Evolutionary conservation across 2,797 vertebrate genomes (phyloP), one percentile per base, ranked within the genome.

Genomic region (Leucoraja ocellata): DNA sequence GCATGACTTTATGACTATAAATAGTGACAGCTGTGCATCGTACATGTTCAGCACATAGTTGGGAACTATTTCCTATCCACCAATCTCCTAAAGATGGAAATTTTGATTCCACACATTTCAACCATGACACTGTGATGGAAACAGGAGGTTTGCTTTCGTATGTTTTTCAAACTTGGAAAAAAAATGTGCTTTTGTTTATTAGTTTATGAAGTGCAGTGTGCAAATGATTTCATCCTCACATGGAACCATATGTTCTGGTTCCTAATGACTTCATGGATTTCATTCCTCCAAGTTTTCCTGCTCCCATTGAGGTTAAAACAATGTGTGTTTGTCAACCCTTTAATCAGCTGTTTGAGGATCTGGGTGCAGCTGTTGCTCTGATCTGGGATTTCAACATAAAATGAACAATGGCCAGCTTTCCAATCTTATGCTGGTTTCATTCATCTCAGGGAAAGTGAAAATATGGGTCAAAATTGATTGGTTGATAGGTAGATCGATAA

Each of bases 61-160:
- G 71, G 68, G 68, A 18, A 71, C 68, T 71, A 71, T 74, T 73
- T 23, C 71, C 71, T 73, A 4, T 21, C 68, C 68, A 74, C 71
- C 18, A 74, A 23, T 86, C 14, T 23, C 14, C 83, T 63, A 86
- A 86, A 18, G 16, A 63, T n/a, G 13, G n/a, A n/a, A 16, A 63
- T 65, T 32, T 65, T 86, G 14, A 79, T 79, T 79, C 78, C 78
- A 39, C 78, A 63, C 28, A 32, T 86, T 86, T 86, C 83, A 86
- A n/a, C 61, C 54, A 63, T 32, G 25, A 63, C 83, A 14, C 5
- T 65, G 83, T 65, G 58, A 61, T 58, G 4, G 23, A 9, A 83
- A 13, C 1, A 58, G 3, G 23, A 83, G 84, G 84, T 63, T 68
- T 18, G 61, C 16, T 63, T 36, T 90, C 68, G 21, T 90, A 39